A percentile compares a stretch with the other conserved stretches of the same genome.
These are phyloP conservation scores for Saxicola maurus DNA, from an alignment of 2,797 vertebrate genomes.

Conservation along the genomic window DNA sequence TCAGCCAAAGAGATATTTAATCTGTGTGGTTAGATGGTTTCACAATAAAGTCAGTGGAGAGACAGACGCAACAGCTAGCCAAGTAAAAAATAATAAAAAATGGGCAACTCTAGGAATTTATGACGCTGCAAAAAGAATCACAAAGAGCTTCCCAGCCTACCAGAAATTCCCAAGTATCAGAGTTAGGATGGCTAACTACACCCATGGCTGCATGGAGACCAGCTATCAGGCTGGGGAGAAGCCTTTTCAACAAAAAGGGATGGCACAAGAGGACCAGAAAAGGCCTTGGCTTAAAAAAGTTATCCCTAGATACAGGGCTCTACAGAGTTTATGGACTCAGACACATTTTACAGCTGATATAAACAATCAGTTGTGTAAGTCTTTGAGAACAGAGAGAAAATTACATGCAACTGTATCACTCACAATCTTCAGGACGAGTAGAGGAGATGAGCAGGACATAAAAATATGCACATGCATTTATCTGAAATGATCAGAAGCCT, in stretches of 20 bases:
- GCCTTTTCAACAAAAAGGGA: background rate
- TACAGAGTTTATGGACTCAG: background rate
- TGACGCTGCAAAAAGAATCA: background rate
- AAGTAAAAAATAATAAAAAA: background rate
- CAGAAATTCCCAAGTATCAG: background rate
- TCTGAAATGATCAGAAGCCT: background rate
- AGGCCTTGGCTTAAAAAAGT: background rate
- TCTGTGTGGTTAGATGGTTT: background rate
- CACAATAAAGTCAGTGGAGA: background rate
- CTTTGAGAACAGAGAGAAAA: background rate
- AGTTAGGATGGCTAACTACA: background rate
- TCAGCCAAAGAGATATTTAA: background rate
- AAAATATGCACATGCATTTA: background rate
- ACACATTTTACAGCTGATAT: background rate
- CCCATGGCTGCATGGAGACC: rapidly evolving
- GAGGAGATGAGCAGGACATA: background rate
- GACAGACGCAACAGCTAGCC: background rate
- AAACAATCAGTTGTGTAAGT: background rate
- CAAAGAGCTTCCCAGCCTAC: background rate
- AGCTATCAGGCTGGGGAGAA: background rate
- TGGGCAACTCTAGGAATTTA: background rate
- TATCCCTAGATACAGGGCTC: background rate
- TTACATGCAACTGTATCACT: background rate
- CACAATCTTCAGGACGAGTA: background rate
- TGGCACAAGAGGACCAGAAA: background rate